Percentiles rank a stretch among this genome's conserved stretches.
Evolutionary conservation across 2,888 invertebrate genomes (phyloP).

Genomic region (Cheilosia urbana): DNA sequence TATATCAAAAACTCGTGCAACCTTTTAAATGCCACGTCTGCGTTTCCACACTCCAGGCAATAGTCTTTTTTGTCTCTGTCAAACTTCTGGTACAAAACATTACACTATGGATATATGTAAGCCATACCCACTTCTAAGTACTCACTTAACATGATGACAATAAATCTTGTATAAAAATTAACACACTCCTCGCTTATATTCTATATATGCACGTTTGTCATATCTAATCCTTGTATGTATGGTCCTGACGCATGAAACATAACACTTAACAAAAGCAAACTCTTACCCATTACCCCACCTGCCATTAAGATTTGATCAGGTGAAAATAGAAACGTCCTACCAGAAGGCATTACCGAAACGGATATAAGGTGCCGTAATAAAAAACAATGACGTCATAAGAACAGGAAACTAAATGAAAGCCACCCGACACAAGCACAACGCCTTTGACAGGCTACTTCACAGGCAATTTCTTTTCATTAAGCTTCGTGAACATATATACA

Average conservation of each 20-base stretch:
- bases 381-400: slow-evolving; percentile 62
- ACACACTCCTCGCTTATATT: background rate
- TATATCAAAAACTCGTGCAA: no score
- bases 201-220: background rate
- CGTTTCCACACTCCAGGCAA: no score
- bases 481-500: slow-evolving; percentile 37
- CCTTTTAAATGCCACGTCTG: no score
- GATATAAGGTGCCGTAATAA: slow-evolving; percentile 63
- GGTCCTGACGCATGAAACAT: slow-evolving; percentile 3
- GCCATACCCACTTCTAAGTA: no score
- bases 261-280: slow-evolving; percentile 41
- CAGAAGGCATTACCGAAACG: slow-evolving; percentile 47
- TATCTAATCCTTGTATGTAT: background rate
- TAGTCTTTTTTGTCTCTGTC: no score
- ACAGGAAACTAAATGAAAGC: slow-evolving; percentile 51
- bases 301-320: slow-evolving; percentile 57
- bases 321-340: slow-evolving; percentile 49
- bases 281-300: slow-evolving; percentile 27
- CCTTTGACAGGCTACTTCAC: slow-evolving; percentile 56
- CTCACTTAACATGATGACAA: no score
- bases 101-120: no score
- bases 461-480: slow-evolving; percentile 74
- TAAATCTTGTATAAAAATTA: no score
- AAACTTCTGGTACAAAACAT: no score
- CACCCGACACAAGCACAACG: slow-evolving; percentile 9